Evolutionary conservation across 2,888 invertebrate species (phyloP).

Genomic region (Diaperis boleti): DNA sequence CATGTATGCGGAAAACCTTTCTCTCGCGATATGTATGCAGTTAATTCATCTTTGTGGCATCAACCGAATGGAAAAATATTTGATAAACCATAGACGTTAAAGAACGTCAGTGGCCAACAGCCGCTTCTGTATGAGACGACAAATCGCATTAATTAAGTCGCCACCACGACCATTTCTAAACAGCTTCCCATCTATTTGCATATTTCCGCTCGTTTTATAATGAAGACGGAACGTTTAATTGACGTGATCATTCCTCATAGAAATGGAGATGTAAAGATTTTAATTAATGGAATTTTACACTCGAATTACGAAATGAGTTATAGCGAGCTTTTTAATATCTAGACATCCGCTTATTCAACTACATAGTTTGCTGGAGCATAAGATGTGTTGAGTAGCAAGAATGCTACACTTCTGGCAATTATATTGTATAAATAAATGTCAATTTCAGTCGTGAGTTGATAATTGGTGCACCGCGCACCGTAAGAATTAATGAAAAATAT

Average conservation of each 20-base stretch:
- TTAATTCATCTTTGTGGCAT: constrained; percentile 15
- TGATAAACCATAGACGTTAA: constrained; percentile 22
- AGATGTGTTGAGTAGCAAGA: no score
- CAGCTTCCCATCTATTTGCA: constrained; percentile 27
- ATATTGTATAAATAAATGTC: no score
- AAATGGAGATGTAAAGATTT: neutral
- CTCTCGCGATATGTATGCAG: constrained; percentile 7
- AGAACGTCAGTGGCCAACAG: constrained; percentile 16
- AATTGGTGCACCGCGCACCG: no score
- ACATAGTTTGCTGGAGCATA: neutral
- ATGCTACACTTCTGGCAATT: no score
- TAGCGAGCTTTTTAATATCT: neutral
- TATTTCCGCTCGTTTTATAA: constrained; percentile 29
- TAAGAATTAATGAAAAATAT: no score
- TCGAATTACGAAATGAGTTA: neutral
- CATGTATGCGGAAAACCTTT: constrained; percentile 25
- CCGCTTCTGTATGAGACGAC: constrained; percentile 16
- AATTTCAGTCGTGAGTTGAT: no score
- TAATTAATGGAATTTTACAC: neutral
- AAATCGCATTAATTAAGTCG: constrained; percentile 35
- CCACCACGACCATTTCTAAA: constrained; percentile 28
- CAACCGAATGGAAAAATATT: constrained; percentile 2
- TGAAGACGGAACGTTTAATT: constrained; percentile 20
- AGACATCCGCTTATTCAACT: neutral
- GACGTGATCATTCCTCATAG: constrained; percentile 6